Conservation (phyloP, 1,140 invertebrate genomes). For the Theocolax elegans region DNA sequence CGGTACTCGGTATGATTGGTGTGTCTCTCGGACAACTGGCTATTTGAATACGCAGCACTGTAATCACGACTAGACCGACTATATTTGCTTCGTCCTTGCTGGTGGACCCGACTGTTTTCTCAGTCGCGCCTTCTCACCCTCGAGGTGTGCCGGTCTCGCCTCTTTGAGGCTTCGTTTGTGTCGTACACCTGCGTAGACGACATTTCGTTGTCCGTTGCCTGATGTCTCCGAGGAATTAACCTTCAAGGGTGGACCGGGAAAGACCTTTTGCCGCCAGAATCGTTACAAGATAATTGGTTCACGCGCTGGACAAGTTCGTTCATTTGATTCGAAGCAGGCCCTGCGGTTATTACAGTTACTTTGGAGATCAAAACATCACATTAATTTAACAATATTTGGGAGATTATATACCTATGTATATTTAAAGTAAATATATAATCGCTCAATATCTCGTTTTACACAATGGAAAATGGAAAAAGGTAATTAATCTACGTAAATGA, state of each 20-base stretch:
- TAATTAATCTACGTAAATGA: too few species aligned
- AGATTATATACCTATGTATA: too few species aligned
- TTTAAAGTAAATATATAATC: too few species aligned
- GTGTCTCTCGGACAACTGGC: constrained; percentile 59
- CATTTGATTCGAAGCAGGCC: too few species aligned
- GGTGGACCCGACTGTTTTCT: constrained; percentile 50
- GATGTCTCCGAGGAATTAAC: constrained; percentile 34
- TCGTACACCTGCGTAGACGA: neutral
- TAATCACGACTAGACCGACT: constrained; percentile 62
- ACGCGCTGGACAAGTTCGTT: neutral
- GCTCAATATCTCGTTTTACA: too few species aligned
- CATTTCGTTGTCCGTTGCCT: too few species aligned
- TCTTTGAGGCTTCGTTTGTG: neutral
- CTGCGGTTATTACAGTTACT: too few species aligned
- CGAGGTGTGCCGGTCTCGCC: constrained; percentile 26
- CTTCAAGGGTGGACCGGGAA: neutral
- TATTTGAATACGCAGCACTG: constrained; percentile 67
- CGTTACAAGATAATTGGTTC: constrained; percentile 33
- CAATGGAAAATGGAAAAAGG: too few species aligned
- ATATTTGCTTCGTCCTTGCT: constrained; percentile 46
- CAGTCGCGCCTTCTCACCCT: constrained; percentile 56
- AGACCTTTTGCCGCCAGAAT: constrained; percentile 1
- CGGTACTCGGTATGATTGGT: constrained; percentile 65
- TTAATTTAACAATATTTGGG: too few species aligned
- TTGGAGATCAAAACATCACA: too few species aligned